Conservation (phyloP, 2,797 vertebrate genomes). For the Enoplosus armatus region DNA sequence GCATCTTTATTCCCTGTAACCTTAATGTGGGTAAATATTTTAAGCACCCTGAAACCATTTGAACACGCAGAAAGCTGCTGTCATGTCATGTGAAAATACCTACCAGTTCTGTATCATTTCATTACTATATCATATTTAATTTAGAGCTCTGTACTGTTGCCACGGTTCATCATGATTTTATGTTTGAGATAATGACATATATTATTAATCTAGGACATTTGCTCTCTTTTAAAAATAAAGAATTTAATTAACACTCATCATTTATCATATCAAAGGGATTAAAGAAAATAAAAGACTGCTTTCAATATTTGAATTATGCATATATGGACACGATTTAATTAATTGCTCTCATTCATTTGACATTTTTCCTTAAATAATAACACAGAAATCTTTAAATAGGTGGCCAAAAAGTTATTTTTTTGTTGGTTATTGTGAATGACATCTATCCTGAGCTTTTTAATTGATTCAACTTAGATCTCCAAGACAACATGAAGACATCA, state of each 20-base stretch:
- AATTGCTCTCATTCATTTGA: conserved; percentile 39
- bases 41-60: conserved; percentile 28
- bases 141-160: conserved; percentile 28
- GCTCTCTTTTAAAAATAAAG: conserved; percentile 50
- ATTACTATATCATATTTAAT: conserved; percentile 20
- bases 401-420: conserved; percentile 56
- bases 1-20: conserved; percentile 8
- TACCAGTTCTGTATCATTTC: conserved; percentile 19
- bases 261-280: conserved; percentile 30
- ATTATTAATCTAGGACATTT: conserved; percentile 46
- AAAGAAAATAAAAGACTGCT: conserved; percentile 10
- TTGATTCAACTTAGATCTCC: conserved; percentile 67
- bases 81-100: conserved; percentile 31
- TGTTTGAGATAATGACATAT: conserved; percentile 50
- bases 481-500: conserved; percentile 62
- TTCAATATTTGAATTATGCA: conserved; percentile 42
- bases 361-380: conserved; percentile 47
- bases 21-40: conserved; percentile 15
- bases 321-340: conserved; percentile 43
- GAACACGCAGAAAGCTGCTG: conserved; percentile 25
- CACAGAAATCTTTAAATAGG: conserved; percentile 47
- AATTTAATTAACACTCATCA: conserved; percentile 20
- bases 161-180: conserved; percentile 36
- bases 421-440: conserved; percentile 63
- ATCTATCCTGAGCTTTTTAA: conserved; percentile 86